phyloP scores from a whole-genome alignment of 2,113 vertebrate species.

The Jacana jacana region DNA sequence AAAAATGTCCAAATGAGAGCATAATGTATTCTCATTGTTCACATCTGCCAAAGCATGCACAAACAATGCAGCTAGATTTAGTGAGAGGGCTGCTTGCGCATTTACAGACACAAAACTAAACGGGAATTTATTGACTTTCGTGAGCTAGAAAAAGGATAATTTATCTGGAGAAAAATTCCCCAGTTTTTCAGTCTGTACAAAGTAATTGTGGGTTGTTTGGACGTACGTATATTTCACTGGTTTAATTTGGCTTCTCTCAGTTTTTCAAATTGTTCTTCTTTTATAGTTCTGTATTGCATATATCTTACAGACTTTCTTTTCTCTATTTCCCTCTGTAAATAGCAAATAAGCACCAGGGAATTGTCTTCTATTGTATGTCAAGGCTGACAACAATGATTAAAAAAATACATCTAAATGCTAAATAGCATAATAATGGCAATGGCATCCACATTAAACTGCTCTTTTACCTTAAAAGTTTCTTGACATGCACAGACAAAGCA shows the following conservation, averaged over 20 bases:
- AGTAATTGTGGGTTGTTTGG: background rate
- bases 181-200: background rate
- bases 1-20: constrained; percentile 7
- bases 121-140: background rate
- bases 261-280: constrained; percentile 3
- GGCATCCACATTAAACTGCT: background rate
- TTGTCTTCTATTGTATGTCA: background rate
- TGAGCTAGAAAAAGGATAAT: background rate
- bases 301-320: background rate
- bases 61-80: constrained; percentile 26
- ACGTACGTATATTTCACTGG: background rate
- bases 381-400: background rate
- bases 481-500: background rate
- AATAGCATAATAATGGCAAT: background rate
- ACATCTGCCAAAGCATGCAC: constrained; percentile 19
- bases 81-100: background rate
- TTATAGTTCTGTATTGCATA: background rate
- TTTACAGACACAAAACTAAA: background rate
- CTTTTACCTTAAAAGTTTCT: background rate
- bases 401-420: background rate
- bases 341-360: background rate
- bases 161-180: background rate
- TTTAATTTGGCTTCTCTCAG: background rate
- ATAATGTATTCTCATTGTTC: constrained; percentile 1
- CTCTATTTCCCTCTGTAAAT: background rate